Conservation (phyloP, 2,888 invertebrate species). For the Ophioninae sp. region DNA sequence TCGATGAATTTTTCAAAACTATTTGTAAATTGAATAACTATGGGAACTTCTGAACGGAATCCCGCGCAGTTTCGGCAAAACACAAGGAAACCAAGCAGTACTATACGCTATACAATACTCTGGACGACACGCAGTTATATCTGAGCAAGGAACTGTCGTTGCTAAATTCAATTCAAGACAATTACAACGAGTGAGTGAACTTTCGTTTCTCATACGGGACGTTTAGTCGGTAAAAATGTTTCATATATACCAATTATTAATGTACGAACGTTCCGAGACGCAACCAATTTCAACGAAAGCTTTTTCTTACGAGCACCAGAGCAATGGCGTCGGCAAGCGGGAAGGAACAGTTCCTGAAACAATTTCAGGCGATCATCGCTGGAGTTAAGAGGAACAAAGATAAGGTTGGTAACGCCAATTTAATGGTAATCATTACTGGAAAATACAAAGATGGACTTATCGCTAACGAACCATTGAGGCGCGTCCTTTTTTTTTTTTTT, state of each 20-base stretch:
- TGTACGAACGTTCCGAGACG: not conserved
- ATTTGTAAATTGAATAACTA: not conserved
- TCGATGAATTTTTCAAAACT: not conserved
- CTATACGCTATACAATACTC: slow-evolving; percentile 96
- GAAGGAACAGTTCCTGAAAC: slow-evolving; percentile 94
- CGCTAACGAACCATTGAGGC: not conserved
- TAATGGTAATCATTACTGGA: not conserved
- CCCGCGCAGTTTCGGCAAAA: slow-evolving; percentile 91
- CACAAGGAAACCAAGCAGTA: slow-evolving; percentile 99
- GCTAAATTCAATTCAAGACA: slow-evolving; percentile 94
- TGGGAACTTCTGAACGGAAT: not conserved
- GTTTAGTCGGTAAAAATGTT: not conserved
- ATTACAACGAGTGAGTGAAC: slow-evolving; percentile 90
- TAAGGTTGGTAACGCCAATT: slow-evolving; percentile 83
- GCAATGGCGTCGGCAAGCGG: slow-evolving; percentile 91
- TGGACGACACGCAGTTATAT: slow-evolving; percentile 96
- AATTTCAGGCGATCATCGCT: slow-evolving; percentile 94
- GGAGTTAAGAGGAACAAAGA: slow-evolving; percentile 93
- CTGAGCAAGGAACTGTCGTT: slow-evolving; percentile 94
- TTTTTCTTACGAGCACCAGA: slow-evolving; percentile 80
- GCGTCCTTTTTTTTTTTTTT: no score
- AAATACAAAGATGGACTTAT: not conserved
- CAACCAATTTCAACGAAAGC: slow-evolving; percentile 1
- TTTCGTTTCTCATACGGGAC: not conserved
- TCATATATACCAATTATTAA: not conserved